Evolutionary conservation across 2,888 invertebrate species (phyloP).

Genomic region (Opisthograptis luteolata): DNA sequence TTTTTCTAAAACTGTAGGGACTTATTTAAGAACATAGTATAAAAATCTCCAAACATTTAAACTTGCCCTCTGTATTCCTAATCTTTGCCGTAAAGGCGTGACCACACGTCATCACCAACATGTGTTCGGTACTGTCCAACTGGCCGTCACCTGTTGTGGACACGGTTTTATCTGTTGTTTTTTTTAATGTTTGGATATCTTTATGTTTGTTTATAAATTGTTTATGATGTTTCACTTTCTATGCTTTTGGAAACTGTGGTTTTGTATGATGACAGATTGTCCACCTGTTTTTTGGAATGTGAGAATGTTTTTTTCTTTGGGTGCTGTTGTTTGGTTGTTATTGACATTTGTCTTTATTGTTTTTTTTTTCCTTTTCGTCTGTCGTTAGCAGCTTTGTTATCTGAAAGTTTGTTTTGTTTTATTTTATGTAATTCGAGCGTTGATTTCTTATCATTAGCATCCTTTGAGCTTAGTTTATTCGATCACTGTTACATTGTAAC

Average conservation of each 20-base stretch:
- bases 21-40: too few species aligned
- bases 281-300: constrained; percentile 30
- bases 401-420: too few species aligned
- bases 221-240: constrained; percentile 41
- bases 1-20: too few species aligned
- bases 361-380: not conserved
- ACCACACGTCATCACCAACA: constrained; percentile 47
- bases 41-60: not conserved
- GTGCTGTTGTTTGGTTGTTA: not conserved
- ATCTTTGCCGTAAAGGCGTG: constrained; percentile 35
- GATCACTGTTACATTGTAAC: too few species aligned
- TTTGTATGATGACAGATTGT: constrained; percentile 36
- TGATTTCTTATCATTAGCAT: too few species aligned
- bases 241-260: constrained; percentile 24
- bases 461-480: too few species aligned
- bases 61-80: constrained; percentile 6
- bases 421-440: too few species aligned
- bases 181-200: constrained; percentile 35
- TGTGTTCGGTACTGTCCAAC: constrained; percentile 42
- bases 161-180: constrained; percentile 15
- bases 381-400: too few species aligned
- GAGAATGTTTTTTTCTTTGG: not conserved
- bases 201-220: too few species aligned
- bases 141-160: constrained; percentile 57
- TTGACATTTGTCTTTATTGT: not conserved